phyloP scores from a whole-genome alignment of 2,797 vertebrate species.

The Cephalopachus bancanus region DNA sequence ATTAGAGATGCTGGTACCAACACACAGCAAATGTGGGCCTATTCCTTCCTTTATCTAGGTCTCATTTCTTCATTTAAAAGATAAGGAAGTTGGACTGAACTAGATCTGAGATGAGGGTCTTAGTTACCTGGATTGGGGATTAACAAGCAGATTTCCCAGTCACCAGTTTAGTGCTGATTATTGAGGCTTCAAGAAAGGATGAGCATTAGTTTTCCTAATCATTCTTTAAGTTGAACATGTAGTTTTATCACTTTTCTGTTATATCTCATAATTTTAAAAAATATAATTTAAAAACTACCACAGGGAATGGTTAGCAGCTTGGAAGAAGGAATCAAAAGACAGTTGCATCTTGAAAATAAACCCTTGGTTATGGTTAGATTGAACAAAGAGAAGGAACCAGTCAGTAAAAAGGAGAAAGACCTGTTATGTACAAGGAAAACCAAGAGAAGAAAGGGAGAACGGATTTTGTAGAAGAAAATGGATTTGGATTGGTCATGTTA shows the following conservation, averaged over 20 bases:
- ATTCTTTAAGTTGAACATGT: neutral
- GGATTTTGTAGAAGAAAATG: neutral
- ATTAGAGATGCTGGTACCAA: accelerated
- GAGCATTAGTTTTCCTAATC: neutral
- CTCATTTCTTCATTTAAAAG: neutral
- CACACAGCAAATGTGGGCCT: neutral
- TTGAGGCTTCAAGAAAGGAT: neutral
- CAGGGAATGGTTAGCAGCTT: neutral
- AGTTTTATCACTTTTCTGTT: neutral
- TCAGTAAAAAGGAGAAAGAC: neutral
- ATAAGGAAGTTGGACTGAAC: neutral
- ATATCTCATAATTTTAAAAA: neutral
- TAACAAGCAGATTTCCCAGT: neutral
- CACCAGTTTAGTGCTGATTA: neutral
- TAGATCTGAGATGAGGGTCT: neutral
- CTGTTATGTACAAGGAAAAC: neutral
- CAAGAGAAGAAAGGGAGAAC: neutral
- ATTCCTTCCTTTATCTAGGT: neutral
- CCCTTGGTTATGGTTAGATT: neutral
- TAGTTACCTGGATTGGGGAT: neutral
- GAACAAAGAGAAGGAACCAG: neutral
- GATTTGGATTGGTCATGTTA: neutral
- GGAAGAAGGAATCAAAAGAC: conserved; percentile 42
- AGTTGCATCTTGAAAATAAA: neutral
- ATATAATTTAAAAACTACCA: neutral